A percentile compares a stretch with the other conserved stretches of the same genome.
Evolutionary conservation across 30 jellyfish, hydroid and myxozoan genomes (phyloP).

Genomic region (Pseudorhiza aurosa): DNA sequence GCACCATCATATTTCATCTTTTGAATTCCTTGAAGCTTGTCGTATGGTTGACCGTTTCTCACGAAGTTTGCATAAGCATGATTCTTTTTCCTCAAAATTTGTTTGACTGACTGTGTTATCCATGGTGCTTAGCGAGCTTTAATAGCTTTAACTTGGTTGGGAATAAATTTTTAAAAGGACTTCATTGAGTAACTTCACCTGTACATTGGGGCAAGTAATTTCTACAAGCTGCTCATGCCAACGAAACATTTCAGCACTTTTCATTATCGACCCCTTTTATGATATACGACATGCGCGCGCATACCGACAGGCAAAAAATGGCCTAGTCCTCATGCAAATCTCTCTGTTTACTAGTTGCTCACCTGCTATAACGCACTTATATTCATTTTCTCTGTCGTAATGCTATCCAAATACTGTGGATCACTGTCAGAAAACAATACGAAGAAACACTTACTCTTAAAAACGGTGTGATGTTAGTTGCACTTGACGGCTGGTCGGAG

Average conservation of each 20-base stretch:
- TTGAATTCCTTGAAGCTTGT: conserved; percentile 16
- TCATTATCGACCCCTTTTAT: conserved; percentile 38
- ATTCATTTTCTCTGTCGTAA: not conserved
- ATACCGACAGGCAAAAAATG: conserved; percentile 10
- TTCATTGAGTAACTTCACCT: conserved; percentile 33
- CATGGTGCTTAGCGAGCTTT: conserved; percentile 56
- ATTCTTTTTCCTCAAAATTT: conserved; percentile 47
- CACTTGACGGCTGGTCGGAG: conserved; percentile 8
- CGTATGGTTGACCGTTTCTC: conserved; percentile 41
- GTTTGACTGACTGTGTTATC: conserved; percentile 41
- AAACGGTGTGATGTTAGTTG: not conserved
- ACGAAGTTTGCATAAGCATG: conserved; percentile 36
- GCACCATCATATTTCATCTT: conserved; percentile 46
- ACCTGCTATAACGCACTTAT: too few species aligned
- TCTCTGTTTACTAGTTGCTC: not conserved
- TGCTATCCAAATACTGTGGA: too few species aligned
- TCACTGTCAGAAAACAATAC: conserved; percentile 10
- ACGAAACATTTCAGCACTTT: conserved; percentile 33
- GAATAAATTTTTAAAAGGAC: conserved; percentile 51
- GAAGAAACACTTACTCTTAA: conserved; percentile 2
- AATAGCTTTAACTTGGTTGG: conserved; percentile 46
- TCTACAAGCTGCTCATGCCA: conserved; percentile 48
- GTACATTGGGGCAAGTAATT: conserved; percentile 25
- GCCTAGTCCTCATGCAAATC: too few species aligned
- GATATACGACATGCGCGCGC: conserved; percentile 7